A percentile compares a stretch with the other conserved stretches of the same genome.
Conservation (phyloP, 2,888 invertebrate species). For the Caenorhabditis sp. region DNA sequence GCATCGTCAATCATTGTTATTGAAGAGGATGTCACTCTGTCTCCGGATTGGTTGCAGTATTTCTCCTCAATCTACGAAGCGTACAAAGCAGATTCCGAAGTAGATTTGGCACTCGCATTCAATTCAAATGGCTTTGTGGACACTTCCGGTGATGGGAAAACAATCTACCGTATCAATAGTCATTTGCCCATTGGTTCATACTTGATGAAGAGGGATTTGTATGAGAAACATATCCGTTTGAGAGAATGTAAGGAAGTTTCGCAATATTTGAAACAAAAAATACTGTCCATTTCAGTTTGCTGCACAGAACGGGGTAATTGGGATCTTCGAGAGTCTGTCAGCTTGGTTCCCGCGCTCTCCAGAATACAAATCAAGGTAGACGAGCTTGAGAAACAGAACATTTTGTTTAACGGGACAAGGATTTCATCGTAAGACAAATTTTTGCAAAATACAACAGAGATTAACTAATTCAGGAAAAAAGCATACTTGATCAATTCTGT, state of each 20-base stretch:
- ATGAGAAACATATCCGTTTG: constrained; percentile 49
- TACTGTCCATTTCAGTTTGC: constrained; percentile 50
- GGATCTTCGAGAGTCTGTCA: constrained; percentile 44
- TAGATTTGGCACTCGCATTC: constrained; percentile 68
- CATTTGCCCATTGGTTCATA: constrained; percentile 68
- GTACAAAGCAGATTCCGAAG: constrained; percentile 43
- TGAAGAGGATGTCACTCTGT: constrained; percentile 68
- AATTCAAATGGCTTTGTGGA: constrained; percentile 70
- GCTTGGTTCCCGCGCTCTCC: constrained; percentile 48
- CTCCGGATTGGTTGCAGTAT: constrained; percentile 69
- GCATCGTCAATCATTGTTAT: constrained; percentile 68
- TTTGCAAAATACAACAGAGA: too few relatives aligned
- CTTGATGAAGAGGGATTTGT: constrained; percentile 64
- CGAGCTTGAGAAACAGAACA: constrained; percentile 44
- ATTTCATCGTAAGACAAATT: constrained; percentile 19
- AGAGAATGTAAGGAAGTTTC: constrained; percentile 48
- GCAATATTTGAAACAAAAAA: not conserved
- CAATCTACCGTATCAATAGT: constrained; percentile 65
- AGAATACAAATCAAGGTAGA: constrained; percentile 34
- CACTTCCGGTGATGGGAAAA: constrained; percentile 52
- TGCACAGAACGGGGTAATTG: constrained; percentile 56
- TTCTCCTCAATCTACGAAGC: constrained; percentile 63
- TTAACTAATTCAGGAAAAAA: constrained; percentile 39
- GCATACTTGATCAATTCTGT: constrained; percentile 28
- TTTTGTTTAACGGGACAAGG: constrained; percentile 29